A percentile compares a stretch with the other conserved stretches of the same genome.
phyloP scores from a whole-genome alignment of 2,888 invertebrate genomes.

The Mellilla xanthometata region DNA sequence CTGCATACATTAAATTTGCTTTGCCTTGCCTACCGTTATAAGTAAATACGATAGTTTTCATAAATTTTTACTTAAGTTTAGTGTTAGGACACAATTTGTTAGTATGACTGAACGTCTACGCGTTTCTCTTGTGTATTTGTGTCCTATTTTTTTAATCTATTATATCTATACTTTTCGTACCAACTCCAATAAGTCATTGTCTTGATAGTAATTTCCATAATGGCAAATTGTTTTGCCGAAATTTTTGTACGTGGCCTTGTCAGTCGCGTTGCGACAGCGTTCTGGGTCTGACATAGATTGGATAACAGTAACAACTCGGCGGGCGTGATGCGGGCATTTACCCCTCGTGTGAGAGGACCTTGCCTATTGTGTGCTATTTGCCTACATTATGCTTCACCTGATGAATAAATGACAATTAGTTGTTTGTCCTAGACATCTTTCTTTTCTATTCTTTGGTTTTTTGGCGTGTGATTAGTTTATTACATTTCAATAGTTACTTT shows the following conservation, averaged over 20 bases:
- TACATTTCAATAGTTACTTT: no score
- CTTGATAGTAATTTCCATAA: constrained; percentile 24
- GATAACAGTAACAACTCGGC: constrained; percentile 14
- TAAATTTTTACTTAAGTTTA: neutral
- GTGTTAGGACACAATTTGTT: neutral
- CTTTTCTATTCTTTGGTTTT: no score
- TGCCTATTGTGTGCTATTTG: constrained; percentile 54
- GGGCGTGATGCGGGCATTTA: constrained; percentile 21
- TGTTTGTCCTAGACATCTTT: no score
- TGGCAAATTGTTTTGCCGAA: constrained; percentile 25
- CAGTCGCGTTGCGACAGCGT: constrained; percentile 23
- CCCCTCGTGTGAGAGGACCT: constrained; percentile 50
- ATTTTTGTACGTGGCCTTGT: constrained; percentile 25
- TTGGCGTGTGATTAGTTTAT: no score
- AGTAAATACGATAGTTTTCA: no score
- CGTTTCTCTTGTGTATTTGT: constrained; percentile 12
- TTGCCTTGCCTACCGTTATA: no score
- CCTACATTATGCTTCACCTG: constrained; percentile 42
- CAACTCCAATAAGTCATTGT: constrained; percentile 21
- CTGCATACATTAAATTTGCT: no score
- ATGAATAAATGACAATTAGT: constrained; percentile 5
- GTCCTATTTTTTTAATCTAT: constrained; percentile 16
- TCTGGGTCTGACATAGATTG: constrained; percentile 10
- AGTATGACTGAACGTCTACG: constrained; percentile 3
- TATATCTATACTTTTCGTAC: constrained; percentile 12